Evolutionary conservation across 2,113 vertebrate species (phyloP).

Genomic region (Hylia prasina): DNA sequence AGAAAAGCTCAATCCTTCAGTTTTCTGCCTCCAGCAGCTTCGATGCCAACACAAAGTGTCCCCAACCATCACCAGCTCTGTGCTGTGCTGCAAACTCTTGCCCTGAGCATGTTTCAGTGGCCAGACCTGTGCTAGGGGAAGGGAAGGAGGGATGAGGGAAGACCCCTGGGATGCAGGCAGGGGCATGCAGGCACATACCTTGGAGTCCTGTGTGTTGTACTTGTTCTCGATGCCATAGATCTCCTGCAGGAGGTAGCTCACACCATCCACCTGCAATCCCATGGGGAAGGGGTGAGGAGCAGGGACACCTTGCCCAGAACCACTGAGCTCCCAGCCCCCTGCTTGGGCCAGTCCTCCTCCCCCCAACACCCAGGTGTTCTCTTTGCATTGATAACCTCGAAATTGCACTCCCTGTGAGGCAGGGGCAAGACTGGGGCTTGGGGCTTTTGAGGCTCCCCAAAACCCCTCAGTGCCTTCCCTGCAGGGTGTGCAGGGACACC

Average conservation of each 20-base stretch:
- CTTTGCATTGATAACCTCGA: not conserved
- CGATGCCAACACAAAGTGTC: accelerated
- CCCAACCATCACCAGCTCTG: not conserved
- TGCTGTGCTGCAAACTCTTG: not conserved
- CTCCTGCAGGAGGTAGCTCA: constrained; percentile 97
- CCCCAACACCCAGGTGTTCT: accelerated
- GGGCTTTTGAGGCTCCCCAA: not conserved
- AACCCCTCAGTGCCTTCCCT: not conserved
- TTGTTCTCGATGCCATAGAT: constrained; percentile 99
- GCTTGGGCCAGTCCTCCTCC: not conserved
- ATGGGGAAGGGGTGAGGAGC: not conserved
- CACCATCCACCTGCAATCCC: constrained; percentile 89
- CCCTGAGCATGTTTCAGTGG: not conserved
- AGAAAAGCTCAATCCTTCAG: not conserved
- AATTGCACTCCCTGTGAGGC: not conserved
- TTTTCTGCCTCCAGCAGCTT: not conserved
- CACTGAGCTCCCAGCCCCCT: accelerated
- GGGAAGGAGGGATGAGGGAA: not conserved
- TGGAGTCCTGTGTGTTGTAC: constrained; percentile 93
- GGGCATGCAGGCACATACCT: constrained; percentile 67
- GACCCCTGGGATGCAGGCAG: not conserved
- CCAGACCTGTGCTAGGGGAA: not conserved
- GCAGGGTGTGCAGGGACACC: no score
- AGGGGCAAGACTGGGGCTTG: not conserved
- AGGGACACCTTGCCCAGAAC: no score